Evolutionary conservation across 2,113 vertebrate genomes (phyloP).

Genomic region (Marmota monax): DNA sequence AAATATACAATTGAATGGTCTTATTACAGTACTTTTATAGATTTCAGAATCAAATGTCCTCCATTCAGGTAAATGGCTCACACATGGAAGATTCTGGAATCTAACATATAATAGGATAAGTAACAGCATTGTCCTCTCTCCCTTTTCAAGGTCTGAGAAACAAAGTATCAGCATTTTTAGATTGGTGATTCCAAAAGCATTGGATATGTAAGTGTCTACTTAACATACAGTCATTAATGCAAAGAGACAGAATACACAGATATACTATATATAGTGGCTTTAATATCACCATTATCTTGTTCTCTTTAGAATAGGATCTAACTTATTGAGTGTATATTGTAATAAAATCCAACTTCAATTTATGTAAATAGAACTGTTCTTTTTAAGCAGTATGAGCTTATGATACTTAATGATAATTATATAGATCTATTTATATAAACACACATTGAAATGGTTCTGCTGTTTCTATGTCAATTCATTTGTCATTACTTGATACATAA

Average conservation of each 20-base stretch:
- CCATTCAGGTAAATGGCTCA: not conserved
- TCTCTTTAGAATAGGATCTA: slow-evolving; percentile 60
- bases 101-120: not conserved
- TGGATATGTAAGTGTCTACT: not conserved
- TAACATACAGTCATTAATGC: not conserved
- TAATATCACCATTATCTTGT: slow-evolving; percentile 25
- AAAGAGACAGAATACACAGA: not conserved
- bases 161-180: not conserved
- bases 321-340: slow-evolving; percentile 55
- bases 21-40: not conserved
- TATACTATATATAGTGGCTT: not conserved
- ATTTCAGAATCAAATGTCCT: slow-evolving; percentile 19
- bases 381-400: slow-evolving; percentile 73
- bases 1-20: not conserved
- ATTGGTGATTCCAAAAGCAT: not conserved
- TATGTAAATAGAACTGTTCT: slow-evolving; percentile 74
- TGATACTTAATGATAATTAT: slow-evolving; percentile 77
- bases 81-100: slow-evolving; percentile 1
- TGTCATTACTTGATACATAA: slow-evolving; percentile 71
- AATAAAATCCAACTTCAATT: slow-evolving; percentile 64
- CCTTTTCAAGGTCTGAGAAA: not conserved
- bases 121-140: not conserved
- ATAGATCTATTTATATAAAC: slow-evolving; percentile 80
- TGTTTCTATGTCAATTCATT: slow-evolving; percentile 75
- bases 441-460: slow-evolving; percentile 69